A percentile compares a stretch with the other conserved stretches of the same genome.
Conservation (phyloP, 2,797 vertebrate species). For the Helostoma temminkii region DNA sequence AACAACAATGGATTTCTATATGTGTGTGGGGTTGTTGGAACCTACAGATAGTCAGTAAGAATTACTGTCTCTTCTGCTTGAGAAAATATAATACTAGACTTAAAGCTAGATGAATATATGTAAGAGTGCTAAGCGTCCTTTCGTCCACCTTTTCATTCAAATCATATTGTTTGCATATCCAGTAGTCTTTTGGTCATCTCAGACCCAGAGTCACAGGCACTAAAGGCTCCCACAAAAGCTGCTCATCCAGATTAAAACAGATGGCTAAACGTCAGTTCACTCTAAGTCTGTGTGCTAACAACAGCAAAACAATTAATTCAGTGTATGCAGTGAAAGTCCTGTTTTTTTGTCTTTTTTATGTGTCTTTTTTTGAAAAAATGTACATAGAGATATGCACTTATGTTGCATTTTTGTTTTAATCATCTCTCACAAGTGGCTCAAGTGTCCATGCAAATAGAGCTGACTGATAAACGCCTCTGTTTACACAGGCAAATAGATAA, state of each 20-base stretch:
- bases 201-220: conserved; percentile 74
- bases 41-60: background rate
- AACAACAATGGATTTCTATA: background rate
- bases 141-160: conserved; percentile 73
- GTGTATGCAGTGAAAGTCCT: conserved; percentile 8
- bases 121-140: conserved; percentile 20
- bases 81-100: conserved; percentile 17
- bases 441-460: conserved; percentile 53
- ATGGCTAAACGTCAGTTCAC: conserved; percentile 48
- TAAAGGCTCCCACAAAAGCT: conserved; percentile 57
- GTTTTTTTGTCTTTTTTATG: too few species aligned
- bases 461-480: conserved; percentile 52
- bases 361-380: conserved; percentile 4
- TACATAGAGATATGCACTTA: conserved; percentile 10
- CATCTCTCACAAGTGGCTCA: conserved; percentile 44
- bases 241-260: conserved; percentile 49
- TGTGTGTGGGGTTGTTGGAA: background rate
- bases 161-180: conserved; percentile 76
- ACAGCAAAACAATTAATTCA: conserved; percentile 2
- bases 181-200: conserved; percentile 43
- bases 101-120: conserved; percentile 11
- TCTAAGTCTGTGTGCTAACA: conserved; percentile 24
- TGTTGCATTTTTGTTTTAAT: conserved; percentile 44
- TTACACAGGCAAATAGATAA: conserved; percentile 61
- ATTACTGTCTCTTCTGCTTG: conserved; percentile 4